These are phyloP conservation scores for Zeugodacus cucurbitae DNA, from an alignment of 1,140 invertebrate genomes.

Conservation along the genomic window DNA sequence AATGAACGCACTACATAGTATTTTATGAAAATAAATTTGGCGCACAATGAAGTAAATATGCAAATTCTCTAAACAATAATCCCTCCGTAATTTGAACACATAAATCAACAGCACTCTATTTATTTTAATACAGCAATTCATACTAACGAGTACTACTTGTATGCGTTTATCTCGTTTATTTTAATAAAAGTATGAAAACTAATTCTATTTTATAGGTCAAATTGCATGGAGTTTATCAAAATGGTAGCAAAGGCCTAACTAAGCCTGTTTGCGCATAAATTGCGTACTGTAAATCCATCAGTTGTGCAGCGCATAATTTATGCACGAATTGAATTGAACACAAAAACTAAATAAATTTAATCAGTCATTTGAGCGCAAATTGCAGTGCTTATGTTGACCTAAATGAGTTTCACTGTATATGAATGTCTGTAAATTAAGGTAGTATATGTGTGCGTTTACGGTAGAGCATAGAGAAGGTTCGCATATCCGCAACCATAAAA, in stretches of 20 bases:
- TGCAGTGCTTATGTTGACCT: not conserved
- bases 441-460: not conserved
- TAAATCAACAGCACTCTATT: not conserved
- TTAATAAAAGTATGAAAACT: too few relatives aligned
- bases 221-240: not conserved
- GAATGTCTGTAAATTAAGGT: not conserved
- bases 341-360: constrained; percentile 14
- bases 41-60: not conserved
- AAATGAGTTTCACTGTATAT: not conserved
- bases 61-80: not conserved
- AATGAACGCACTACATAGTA: not conserved
- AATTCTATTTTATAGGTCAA: not conserved
- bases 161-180: too few relatives aligned
- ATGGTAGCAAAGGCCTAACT: not conserved
- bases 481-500: not conserved
- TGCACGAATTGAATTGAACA: not conserved
- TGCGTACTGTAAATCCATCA: not conserved
- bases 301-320: not conserved
- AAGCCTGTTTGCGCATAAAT: not conserved
- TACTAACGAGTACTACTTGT: too few relatives aligned
- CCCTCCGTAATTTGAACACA: not conserved
- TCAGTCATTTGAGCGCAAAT: not conserved
- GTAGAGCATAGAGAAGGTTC: not conserved
- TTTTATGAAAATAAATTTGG: not conserved
- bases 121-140: not conserved